Conservation (phyloP, 2,888 invertebrate species). For the Sesia apiformis region DNA sequence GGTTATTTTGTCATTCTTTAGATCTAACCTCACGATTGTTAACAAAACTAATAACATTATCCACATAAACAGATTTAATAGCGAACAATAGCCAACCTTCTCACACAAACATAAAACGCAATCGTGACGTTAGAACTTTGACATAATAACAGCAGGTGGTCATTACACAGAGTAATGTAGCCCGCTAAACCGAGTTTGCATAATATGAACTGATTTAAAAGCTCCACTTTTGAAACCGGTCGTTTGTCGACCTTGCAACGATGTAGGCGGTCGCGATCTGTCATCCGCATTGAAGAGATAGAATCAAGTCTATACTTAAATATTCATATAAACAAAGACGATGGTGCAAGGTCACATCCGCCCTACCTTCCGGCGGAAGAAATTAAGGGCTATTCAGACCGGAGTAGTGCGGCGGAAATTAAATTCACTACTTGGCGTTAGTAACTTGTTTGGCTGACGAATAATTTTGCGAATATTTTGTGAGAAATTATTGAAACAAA, state of each 20-base stretch:
- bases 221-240: slow-evolving; percentile 46
- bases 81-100: slow-evolving; percentile 1
- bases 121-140: slow-evolving; percentile 6
- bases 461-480: no score
- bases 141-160: slow-evolving; percentile 5
- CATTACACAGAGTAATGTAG: slow-evolving; percentile 9
- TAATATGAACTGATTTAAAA: slow-evolving; percentile 17
- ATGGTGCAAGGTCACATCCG: slow-evolving; percentile 35
- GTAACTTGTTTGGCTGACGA: no score
- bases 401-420: no score
- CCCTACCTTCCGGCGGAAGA: slow-evolving; percentile 37
- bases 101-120: slow-evolving; percentile 3
- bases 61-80: not conserved
- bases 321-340: slow-evolving; percentile 24
- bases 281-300: slow-evolving; percentile 33
- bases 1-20: no score
- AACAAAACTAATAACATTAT: no score
- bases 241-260: slow-evolving; percentile 38
- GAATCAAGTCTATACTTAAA: slow-evolving; percentile 4
- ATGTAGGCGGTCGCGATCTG: slow-evolving; percentile 32
- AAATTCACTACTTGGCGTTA: no score
- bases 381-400: slow-evolving; percentile 12
- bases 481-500: no score
- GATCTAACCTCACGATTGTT: no score
- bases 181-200: slow-evolving; percentile 8